phyloP scores from a whole-genome alignment of 2,113 vertebrate genomes.

The Astatoreochromis straeleni region DNA sequence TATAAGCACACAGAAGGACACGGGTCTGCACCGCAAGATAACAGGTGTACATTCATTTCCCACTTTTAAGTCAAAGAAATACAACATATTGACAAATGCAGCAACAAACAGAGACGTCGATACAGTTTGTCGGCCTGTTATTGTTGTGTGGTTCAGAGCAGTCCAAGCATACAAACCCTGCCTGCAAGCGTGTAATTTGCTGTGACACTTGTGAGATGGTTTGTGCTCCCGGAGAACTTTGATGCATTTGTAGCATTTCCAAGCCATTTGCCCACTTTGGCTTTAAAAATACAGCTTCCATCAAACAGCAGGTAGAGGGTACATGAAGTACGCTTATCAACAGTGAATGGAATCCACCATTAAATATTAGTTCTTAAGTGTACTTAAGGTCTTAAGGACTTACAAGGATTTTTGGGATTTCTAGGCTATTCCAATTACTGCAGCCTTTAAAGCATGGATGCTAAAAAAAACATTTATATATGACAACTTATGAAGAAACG shows the following conservation, averaged over 20 bases:
- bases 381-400: constrained; percentile 5
- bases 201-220: not conserved
- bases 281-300: not conserved
- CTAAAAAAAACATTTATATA: not conserved
- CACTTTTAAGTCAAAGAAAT: not conserved
- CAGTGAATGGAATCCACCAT: not conserved
- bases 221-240: not conserved
- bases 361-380: not conserved
- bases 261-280: not conserved
- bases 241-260: not conserved
- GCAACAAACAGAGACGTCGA: not conserved
- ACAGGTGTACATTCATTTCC: not conserved
- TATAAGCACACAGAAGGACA: not conserved
- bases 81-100: not conserved
- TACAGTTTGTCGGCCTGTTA: not conserved
- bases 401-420: not conserved
- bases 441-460: not conserved
- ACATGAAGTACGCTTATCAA: not conserved
- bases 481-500: not conserved
- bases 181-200: not conserved
- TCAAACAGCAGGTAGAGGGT: not conserved
- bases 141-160: not conserved
- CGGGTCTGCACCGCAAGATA: not conserved
- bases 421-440: not conserved
- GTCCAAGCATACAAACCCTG: not conserved